Conservation (phyloP, 2,113 vertebrate genomes). For the Tympanuchus pallidicinctus region DNA sequence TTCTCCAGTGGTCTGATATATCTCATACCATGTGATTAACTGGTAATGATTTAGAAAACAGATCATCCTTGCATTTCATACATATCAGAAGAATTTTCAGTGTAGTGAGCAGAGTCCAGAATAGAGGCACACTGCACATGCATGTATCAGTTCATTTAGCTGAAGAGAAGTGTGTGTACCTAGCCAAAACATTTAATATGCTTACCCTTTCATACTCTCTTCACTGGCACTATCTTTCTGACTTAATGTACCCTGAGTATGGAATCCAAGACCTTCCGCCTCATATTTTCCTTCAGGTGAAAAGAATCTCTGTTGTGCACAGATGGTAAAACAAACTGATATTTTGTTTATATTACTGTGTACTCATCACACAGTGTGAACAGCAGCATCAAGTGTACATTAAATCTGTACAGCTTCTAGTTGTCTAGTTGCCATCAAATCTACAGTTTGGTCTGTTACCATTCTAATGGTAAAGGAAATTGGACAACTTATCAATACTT, state of each 20-base stretch:
- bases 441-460: neutral
- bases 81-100: neutral
- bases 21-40: neutral
- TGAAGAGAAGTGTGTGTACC: neutral
- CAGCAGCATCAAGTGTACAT: neutral
- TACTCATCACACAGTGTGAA: neutral
- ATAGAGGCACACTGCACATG: neutral
- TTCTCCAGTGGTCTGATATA: neutral
- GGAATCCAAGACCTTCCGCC: constrained; percentile 69
- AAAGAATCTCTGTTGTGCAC: constrained; percentile 65
- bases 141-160: neutral
- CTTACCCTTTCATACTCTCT: constrained; percentile 14
- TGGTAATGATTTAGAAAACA: neutral
- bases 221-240: neutral
- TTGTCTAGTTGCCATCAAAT: neutral
- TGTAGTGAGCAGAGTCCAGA: neutral
- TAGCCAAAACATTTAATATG: neutral
- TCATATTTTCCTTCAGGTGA: constrained; percentile 75
- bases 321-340: neutral
- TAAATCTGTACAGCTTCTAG: neutral
- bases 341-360: neutral
- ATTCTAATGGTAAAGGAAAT: neutral
- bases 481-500: neutral
- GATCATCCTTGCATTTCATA: neutral
- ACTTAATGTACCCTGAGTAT: neutral